Conservation (phyloP, 2,888 invertebrate genomes). For the Spisula subtruncata region DNA sequence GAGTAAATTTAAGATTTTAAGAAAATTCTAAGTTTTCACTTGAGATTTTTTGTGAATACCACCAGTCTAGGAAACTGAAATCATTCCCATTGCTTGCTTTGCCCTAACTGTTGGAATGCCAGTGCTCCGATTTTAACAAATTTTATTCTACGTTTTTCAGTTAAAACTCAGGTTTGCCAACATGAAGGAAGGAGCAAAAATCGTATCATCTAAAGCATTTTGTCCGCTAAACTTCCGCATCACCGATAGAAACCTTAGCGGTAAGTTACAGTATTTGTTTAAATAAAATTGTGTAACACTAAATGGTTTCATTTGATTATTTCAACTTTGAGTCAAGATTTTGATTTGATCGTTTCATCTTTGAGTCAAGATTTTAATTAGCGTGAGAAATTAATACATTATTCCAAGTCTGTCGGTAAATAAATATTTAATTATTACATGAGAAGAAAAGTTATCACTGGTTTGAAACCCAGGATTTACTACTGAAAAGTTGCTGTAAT, state of each 20-base stretch:
- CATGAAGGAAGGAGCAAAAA: conserved; percentile 94
- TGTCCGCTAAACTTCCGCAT: conserved; percentile 99
- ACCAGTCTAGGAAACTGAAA: too few species aligned
- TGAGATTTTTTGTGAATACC: too few species aligned
- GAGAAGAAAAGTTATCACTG: background rate
- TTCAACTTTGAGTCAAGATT: background rate
- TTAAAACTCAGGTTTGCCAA: conserved; percentile 98
- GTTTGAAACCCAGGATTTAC: background rate
- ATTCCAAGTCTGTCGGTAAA: too few species aligned
- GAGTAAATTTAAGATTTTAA: too few species aligned
- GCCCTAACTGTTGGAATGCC: background rate
- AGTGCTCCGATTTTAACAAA: background rate
- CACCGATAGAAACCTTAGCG: conserved; percentile 98
- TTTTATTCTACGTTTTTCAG: conserved; percentile 88
- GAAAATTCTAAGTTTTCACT: too few species aligned
- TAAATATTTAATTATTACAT: background rate
- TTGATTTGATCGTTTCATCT: too few species aligned
- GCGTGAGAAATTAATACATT: too few species aligned
- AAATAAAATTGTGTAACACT: background rate
- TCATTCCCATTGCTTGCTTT: too few species aligned
- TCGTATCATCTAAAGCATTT: conserved; percentile 99
- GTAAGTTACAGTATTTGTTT: conserved; percentile 87
- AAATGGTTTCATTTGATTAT: background rate
- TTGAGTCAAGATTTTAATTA: too few species aligned
- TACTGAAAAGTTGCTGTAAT: background rate